phyloP scores from a whole-genome alignment of 2,113 vertebrate genomes.

The Tenrec ecaudatus region DNA sequence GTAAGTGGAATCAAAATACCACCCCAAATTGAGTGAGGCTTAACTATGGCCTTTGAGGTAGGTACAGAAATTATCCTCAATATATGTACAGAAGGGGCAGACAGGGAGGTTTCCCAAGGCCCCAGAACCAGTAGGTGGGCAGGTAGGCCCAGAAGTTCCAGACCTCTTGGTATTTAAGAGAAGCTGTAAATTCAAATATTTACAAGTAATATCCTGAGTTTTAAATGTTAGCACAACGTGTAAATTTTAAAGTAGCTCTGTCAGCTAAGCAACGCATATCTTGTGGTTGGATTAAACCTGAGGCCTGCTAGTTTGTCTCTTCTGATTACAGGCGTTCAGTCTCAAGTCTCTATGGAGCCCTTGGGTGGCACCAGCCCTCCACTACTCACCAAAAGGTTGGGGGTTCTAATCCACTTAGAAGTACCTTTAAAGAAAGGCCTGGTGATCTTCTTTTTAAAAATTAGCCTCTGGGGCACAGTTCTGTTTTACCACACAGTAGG shows the following conservation, averaged over 20 bases:
- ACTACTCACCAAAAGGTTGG: background rate
- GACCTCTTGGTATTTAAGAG: constrained; percentile 36
- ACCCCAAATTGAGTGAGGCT: background rate
- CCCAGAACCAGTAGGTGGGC: background rate
- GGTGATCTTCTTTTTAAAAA: background rate
- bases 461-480: background rate
- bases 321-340: background rate
- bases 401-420: background rate
- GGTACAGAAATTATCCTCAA: too few relatives aligned
- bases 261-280: constrained; percentile 50
- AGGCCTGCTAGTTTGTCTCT: background rate
- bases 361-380: background rate
- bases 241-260: constrained; percentile 23
- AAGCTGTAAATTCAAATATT: constrained; percentile 55
- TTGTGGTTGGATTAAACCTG: background rate
- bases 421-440: background rate
- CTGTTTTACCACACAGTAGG: background rate
- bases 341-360: background rate
- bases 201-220: constrained; percentile 37
- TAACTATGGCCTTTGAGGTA: background rate
- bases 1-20: constrained; percentile 28
- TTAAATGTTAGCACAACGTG: constrained; percentile 59
- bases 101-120: background rate
- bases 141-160: background rate
- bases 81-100: background rate